Evolutionary conservation across 2,797 vertebrate species (phyloP), one percentile per base, ranked within the genome.

Genomic region (Atherinosoma microstoma): DNA sequence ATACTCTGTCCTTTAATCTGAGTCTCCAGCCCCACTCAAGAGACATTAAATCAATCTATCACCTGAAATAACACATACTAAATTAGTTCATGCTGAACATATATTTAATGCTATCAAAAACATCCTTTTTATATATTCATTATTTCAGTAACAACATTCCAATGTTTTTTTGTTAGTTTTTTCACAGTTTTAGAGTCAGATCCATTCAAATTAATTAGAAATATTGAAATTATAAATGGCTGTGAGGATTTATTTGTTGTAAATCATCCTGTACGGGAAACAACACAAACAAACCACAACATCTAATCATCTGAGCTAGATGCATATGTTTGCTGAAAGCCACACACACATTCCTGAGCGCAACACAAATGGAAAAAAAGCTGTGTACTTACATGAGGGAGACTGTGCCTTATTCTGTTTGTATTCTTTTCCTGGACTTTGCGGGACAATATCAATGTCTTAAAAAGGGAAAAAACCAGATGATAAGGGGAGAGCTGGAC

Each of bases 361-460:
- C 32, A 75, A 58, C 40, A 58, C 42, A 56, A 74, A 80, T 16
- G 38, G 34, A 73, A 57, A 72, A 81, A 83, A 84, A 78, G 54
- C 61, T 6, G 32, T 53, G 42, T 90, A 94, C 92, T 92, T 84
- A 94, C 90, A 84, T 60, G 57, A 82, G 27, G 59, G 38, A 77
- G 73, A 75, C 58, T 47, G 60, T 53, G 20, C 59, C 56, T 68
- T 79, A 70, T 80, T 64, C 62, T 38, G 38, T 63, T 53, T 81
- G 51, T 64, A 32, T 84, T 47, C 35, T 70, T 6, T 4, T 58
- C 75, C 40, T 30, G 76, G 80, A 82, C 45, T 73, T 74, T 73
- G 51, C 61, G 80, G 70, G 61, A 81, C 70, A 82, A 84, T 51
- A 54, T 40, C 35, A 77, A 71, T 65, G 49, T 83, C 72, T 79